Base-by-base conservation (phyloP, 2,113 vertebrate species). In the Callipepla squamata region DNA sequence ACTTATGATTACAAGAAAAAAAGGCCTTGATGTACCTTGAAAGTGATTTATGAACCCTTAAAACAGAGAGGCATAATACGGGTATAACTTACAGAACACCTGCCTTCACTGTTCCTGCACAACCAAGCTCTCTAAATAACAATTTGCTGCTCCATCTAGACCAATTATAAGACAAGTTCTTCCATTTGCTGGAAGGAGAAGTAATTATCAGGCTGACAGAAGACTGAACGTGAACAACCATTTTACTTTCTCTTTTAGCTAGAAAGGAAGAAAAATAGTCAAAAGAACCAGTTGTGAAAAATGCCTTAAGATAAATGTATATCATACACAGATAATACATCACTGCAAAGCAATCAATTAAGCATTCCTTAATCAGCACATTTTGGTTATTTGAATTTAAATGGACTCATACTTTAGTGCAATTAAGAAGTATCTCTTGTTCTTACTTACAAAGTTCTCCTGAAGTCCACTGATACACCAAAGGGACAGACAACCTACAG, bases 61-160 rank as follows among this genome's bases (percentile, higher is more conserved):
- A 63, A 90, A 50, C 21, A 75, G 32, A 40, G 23, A 92, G 42
- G 61, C 14, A 51, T 72, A 66, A 44, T 9, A 89, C 7, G 14
- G 15, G 10, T 62, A 62, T 63, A 80, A 59, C 17, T 70, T 84
- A 15, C 7, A 78, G 36, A 76, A 67, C 20, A 50, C 59, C 45
- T 92, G 53, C 57, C 67, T 78, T 87, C 53, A 92, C 83, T 2
- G 3, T 44, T 90, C 59, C 79, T 79, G 61, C 40, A 84, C 69
- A 92, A 62, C 36, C 67, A 44, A 67, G 45, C 53, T 85, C 78
- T 48, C 44, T 89, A 92, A 93, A 53, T 15, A 76, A 76, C 76
- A 73, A 92, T 89, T 85, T 92, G 21, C 20, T 80, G n/a, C 73
- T 34, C 69, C n/a, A 83, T 72, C 34, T 30, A 95, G 47, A 75